Evolutionary conservation across 2,797 vertebrate genomes (phyloP), one percentile per base, ranked within the genome.

Genomic region (Parauchenoglanis punctatus): DNA sequence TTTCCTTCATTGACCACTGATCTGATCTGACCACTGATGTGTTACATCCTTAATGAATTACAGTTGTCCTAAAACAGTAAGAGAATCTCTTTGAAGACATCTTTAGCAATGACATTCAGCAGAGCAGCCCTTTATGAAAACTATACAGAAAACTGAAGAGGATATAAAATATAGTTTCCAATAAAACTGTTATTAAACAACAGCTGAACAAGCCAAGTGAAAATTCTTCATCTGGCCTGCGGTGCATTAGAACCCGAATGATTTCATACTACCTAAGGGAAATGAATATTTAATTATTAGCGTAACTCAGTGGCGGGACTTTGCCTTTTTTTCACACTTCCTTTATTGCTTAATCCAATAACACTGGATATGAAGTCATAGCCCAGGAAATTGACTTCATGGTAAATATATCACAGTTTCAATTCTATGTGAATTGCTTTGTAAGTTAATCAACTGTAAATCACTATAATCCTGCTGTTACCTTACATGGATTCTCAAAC

Each of bases 201-300:
- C 68, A 85, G 23, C 15, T 20, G 46, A 81, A 75, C 68, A 56
- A 76, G n/a, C 63, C 44, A n/a, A 63, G 13, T 82, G 18, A 65
- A 85, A 40, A 52, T 84, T 7, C 63, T 87, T 46, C 10, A 11
- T 87, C 44, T 65, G 52, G 40, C 20, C 84, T 35, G 17, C 76
- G 28, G 54, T 78, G 56, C 40, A 68, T 84, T 75, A 85, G 1
- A 56, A 81, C 77, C 54, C 77, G 58, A 81, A 85, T 46, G 7
- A 83, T 85, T 68, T 87, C 84, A 78, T 87, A 83, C 81, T 46
- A 83, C 84, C 73, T 72, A 63, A 85, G 87, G 70, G 70, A 88
- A 89, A 91, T 85, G 58, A 76, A 84, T 78, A 85, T 88, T 89
- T 89, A 76, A 86, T 84, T 52, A 86, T 89, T 81, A 87, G 76